These are phyloP conservation scores for Chauna torquata DNA, from an alignment of 2,113 vertebrate genomes.

Conservation along the genomic window DNA sequence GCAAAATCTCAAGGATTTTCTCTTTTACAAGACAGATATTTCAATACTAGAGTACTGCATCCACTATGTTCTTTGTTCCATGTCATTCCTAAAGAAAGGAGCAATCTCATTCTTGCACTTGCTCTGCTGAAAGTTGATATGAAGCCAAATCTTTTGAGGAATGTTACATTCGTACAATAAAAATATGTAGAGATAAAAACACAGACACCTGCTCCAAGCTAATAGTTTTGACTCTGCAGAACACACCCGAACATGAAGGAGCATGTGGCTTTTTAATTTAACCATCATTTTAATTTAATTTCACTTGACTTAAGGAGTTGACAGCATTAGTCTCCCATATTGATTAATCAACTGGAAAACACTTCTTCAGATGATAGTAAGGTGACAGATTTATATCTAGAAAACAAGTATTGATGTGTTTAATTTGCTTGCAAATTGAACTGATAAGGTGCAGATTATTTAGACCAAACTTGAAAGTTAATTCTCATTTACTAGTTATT, in stretches of 20 bases:
- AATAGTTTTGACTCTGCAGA: background rate
- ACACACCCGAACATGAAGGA: background rate
- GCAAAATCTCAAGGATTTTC: background rate
- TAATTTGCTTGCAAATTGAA: constrained; percentile 24
- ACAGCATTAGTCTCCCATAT: background rate
- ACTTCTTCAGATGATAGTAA: background rate
- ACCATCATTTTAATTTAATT: background rate
- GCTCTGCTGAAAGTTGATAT: background rate
- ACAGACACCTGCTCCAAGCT: background rate
- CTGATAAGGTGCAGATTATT: background rate
- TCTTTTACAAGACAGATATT: background rate
- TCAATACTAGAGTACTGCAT: background rate
- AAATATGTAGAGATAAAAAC: background rate
- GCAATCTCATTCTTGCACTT: background rate
- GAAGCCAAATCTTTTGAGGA: background rate
- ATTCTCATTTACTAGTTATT: background rate
- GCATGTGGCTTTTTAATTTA: background rate
- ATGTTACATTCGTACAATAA: background rate
- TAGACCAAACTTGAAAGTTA: background rate
- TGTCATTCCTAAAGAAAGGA: background rate
- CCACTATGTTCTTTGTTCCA: background rate
- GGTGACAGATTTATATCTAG: background rate
- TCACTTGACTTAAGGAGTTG: background rate
- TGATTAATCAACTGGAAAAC: background rate
- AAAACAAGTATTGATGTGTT: background rate